phyloP scores from a whole-genome alignment of 2,113 vertebrate species.

The Heloderma charlesbogerti region DNA sequence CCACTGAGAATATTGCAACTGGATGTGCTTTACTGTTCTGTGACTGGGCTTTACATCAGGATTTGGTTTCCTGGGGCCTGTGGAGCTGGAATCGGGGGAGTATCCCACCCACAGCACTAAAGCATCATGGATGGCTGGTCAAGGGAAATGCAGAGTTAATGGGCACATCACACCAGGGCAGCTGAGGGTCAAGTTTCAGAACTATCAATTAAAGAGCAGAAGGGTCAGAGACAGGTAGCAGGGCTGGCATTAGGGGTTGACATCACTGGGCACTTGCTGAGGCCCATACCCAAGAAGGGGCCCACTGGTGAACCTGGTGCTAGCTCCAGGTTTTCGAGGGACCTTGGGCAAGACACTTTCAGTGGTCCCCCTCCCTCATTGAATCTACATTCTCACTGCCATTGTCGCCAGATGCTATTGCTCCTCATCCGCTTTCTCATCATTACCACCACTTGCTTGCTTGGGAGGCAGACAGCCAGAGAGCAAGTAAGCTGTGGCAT shows the following conservation, averaged over 20 bases:
- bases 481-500: too few relatives aligned
- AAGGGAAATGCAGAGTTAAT: not conserved
- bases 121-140: not conserved
- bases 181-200: not conserved
- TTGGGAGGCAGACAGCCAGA: too few relatives aligned
- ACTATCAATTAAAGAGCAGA: not conserved
- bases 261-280: not conserved
- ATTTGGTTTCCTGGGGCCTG: not conserved
- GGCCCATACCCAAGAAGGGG: not conserved
- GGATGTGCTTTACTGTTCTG: not conserved
- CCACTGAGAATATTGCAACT: not conserved
- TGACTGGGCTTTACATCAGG: not conserved
- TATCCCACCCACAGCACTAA: too few relatives aligned
- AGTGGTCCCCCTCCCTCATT: too few relatives aligned
- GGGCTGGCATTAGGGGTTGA: not conserved
- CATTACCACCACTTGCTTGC: too few relatives aligned
- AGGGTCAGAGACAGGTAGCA: not conserved
- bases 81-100: not conserved
- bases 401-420: too few relatives aligned
- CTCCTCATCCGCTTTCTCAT: too few relatives aligned
- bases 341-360: too few relatives aligned
- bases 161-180: not conserved
- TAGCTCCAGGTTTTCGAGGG: too few relatives aligned
- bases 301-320: not conserved
- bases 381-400: too few relatives aligned